Evolutionary conservation across 1,140 invertebrate genomes (phyloP).

Genomic region (Stratiolaelaps scimitus): DNA sequence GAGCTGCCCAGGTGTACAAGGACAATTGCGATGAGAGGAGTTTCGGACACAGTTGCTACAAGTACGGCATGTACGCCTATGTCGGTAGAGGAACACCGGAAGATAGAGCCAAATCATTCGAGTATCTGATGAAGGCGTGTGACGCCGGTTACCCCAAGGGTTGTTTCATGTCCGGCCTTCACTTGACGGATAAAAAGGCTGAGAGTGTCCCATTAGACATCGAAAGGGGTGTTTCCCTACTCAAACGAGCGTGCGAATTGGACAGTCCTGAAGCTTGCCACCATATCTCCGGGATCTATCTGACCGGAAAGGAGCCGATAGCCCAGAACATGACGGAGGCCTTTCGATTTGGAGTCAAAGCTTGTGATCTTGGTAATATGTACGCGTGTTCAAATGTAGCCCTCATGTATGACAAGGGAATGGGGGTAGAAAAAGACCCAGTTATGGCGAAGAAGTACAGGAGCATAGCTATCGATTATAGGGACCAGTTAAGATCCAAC

Average conservation of each 20-base stretch:
- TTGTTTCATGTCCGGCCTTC: constrained; percentile 60
- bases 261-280: constrained; percentile 61
- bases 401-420: constrained; percentile 56
- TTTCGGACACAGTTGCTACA: constrained; percentile 66
- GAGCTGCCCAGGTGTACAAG: constrained; percentile 63
- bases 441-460: constrained; percentile 58
- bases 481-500: constrained; percentile 50
- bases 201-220: constrained; percentile 36
- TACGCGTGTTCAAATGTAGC: constrained; percentile 74
- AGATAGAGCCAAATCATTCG: constrained; percentile 43
- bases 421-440: constrained; percentile 55
- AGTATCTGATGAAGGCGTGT: constrained; percentile 68
- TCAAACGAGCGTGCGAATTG: constrained; percentile 56
- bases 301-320: constrained; percentile 53
- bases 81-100: constrained; percentile 39
- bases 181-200: constrained; percentile 44
- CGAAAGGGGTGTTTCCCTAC: constrained; percentile 49
- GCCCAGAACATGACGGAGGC: constrained; percentile 59
- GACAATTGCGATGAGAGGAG: constrained; percentile 70
- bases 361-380: constrained; percentile 64
- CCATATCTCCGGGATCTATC: constrained; percentile 60
- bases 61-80: constrained; percentile 57
- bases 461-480: constrained; percentile 53
- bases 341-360: constrained; percentile 56
- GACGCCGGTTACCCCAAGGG: constrained; percentile 52